Base-by-base conservation (phyloP, 2,797 vertebrate species). In the Aplochiton taeniatus region DNA sequence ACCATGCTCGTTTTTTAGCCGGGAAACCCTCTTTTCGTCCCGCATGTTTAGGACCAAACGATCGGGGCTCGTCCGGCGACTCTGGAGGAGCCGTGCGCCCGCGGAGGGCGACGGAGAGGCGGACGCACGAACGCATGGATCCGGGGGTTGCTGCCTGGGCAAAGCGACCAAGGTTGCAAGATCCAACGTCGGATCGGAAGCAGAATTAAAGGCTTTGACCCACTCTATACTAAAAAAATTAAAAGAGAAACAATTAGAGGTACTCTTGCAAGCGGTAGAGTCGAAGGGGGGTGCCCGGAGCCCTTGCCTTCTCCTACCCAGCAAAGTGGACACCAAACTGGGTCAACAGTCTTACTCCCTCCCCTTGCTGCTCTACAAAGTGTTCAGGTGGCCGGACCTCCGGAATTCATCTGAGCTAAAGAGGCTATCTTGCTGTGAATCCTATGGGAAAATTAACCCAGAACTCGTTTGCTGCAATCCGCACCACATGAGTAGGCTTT, bases 21-120 rank as follows among this genome's bases (percentile, higher is more conserved):
- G 95, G 93, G 93, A 89, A 92, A 93, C 91, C 92, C 89, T 94
- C 91, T 93, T 94, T 90, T 93, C 94, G 91, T 96, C 95, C 95
- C 96, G 96, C 93, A 98, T 98, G 96, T 98, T 98, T 93, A 95
- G 96, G 96, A 97, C 95, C 95, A 97, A 96, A 97, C 95, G 96
- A 89, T 96, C 96, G 93, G 93, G 94, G 93, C 96, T 98, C 90
- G 94, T 98, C 91, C 96, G 96, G 92, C 95, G 96, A 94, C 96
- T 98, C 87, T 98, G 96, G 96, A 92, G 95, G 92, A 97, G 95
- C 93, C 96, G 95, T 63, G 95, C 95, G 90, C 93, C 95, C 91
- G 95, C 91, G 89, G 95, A 95, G 88, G 93, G 91, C 87, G 94
- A 95, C 92, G 94, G 93, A 87, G 94, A 94, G 90, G 87, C 92